phyloP scores from a whole-genome alignment of 2,797 vertebrate species.

The Gadopsis marmoratus region DNA sequence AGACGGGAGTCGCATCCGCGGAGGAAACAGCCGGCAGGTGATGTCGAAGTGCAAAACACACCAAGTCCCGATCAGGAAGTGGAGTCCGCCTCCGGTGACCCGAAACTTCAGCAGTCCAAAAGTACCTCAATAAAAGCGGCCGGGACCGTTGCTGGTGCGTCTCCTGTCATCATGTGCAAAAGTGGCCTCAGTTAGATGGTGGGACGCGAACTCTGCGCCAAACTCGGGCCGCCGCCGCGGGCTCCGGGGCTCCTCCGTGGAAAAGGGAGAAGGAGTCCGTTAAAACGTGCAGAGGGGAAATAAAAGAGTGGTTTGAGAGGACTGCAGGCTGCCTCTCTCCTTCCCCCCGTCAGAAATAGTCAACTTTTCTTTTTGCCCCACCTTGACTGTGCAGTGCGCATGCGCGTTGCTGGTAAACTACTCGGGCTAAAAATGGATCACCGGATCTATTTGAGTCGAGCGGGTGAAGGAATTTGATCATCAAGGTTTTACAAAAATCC shows the following conservation, averaged over 20 bases:
- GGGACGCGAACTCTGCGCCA: not conserved
- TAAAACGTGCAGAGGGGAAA: not conserved
- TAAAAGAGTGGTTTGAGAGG: conserved; percentile 3
- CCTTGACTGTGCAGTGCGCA: conserved; percentile 73
- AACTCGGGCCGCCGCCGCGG: not conserved
- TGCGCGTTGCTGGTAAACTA: conserved; percentile 62
- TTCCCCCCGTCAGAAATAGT: conserved; percentile 62
- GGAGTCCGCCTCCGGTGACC: conserved; percentile 43
- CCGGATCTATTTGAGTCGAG: conserved; percentile 3
- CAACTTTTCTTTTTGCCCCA: conserved; percentile 74
- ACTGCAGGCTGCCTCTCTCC: conserved; percentile 23
- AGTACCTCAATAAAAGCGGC: conserved; percentile 14
- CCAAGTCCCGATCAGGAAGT: conserved; percentile 57
- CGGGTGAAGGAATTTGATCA: conserved; percentile 25
- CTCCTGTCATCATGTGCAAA: conserved; percentile 41
- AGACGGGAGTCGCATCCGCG: conserved; percentile 26
- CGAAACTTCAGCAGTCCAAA: conserved; percentile 39
- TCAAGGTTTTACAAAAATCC: not conserved
- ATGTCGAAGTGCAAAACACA: conserved; percentile 24
- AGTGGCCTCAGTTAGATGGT: not conserved
- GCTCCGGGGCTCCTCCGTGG: not conserved
- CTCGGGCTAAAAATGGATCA: conserved; percentile 57
- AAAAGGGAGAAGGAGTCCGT: too few relatives aligned
- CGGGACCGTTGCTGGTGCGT: not conserved
- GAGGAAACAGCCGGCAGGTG: conserved; percentile 9